A percentile compares a stretch with the other conserved stretches of the same genome.
These are phyloP conservation scores for Lophius piscatorius DNA, from an alignment of 2,113 vertebrate genomes.

Conservation along the genomic window DNA sequence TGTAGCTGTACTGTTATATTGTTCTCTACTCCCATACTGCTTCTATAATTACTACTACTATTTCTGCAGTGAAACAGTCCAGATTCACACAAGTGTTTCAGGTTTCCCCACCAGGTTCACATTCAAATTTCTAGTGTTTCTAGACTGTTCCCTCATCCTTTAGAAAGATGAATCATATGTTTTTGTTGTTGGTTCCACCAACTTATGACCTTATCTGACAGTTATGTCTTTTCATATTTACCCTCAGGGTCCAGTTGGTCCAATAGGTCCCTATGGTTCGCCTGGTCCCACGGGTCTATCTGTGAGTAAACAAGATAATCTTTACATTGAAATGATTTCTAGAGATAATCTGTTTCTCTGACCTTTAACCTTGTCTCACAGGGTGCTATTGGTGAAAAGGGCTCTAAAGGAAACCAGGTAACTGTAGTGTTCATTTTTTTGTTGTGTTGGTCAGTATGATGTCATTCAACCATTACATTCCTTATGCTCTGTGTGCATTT, in stretches of 20 bases:
- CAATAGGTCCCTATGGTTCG: constrained; percentile 84
- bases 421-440: not conserved
- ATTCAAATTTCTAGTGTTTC: too few species aligned
- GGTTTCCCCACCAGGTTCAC: too few species aligned
- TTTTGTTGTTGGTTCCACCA: too few species aligned
- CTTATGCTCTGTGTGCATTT: constrained; percentile 4
- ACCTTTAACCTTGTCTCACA: constrained; percentile 34
- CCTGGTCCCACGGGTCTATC: constrained; percentile 89
- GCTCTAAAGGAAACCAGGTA: constrained; percentile 81
- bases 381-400: constrained; percentile 74
- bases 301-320: constrained; percentile 79
- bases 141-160: too few species aligned
- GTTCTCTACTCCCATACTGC: too few species aligned
- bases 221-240: not conserved
- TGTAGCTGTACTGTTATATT: too few species aligned
- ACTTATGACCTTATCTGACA: too few species aligned
- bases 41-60: too few species aligned
- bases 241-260: constrained; percentile 87
- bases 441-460: too few species aligned
- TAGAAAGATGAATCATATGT: too few species aligned
- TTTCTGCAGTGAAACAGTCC: too few species aligned
- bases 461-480: not conserved
- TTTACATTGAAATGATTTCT: not conserved
- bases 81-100: too few species aligned
- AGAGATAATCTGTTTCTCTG: not conserved